Percentiles rank a stretch among this genome's conserved stretches.
phyloP scores from a whole-genome alignment of 1,140 invertebrate species.

The Piezodorus guildinii region DNA sequence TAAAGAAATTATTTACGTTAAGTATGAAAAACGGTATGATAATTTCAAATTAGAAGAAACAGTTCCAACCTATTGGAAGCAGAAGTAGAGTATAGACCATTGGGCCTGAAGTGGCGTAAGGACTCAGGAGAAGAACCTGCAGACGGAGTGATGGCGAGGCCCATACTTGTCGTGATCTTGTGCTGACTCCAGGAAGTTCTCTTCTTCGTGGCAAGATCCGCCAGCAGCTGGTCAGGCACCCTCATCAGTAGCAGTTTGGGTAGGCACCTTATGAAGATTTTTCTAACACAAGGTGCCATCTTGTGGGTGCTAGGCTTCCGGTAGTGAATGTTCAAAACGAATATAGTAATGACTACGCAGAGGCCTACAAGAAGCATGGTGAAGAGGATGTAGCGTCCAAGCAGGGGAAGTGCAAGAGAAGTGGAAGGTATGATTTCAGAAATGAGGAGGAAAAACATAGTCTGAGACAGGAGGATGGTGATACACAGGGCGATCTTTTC shows the following conservation, averaged over 20 bases:
- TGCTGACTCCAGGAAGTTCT: conserved; percentile 48
- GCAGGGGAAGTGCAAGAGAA: conserved; percentile 85
- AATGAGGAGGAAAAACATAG: conserved; percentile 97
- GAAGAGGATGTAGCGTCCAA: conserved; percentile 97
- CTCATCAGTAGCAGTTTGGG: conserved; percentile 77
- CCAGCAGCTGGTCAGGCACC: conserved; percentile 65
- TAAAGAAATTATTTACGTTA: background rate
- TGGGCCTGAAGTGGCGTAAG: conserved; percentile 48
- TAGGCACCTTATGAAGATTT: conserved; percentile 73
- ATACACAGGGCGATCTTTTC: conserved; percentile 98
- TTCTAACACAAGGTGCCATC: conserved; percentile 84
- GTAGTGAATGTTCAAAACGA: conserved; percentile 98
- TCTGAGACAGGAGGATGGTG: conserved; percentile 95
- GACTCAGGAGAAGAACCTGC: conserved; percentile 63
- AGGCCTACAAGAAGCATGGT: conserved; percentile 95
- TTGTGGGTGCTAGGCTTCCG: conserved; percentile 96
- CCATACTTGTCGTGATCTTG: conserved; percentile 52
- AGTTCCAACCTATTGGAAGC: conserved; percentile 33
- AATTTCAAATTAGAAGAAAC: too few species aligned
- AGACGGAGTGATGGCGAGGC: conserved; percentile 38
- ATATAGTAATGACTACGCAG: conserved; percentile 93
- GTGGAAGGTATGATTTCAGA: conserved; percentile 98
- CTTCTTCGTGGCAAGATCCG: conserved; percentile 66
- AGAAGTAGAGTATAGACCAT: conserved; percentile 51
- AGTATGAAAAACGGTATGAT: background rate